Evolutionary conservation across 2,113 vertebrate genomes (phyloP).

Genomic region (Bufo gargarizans): DNA sequence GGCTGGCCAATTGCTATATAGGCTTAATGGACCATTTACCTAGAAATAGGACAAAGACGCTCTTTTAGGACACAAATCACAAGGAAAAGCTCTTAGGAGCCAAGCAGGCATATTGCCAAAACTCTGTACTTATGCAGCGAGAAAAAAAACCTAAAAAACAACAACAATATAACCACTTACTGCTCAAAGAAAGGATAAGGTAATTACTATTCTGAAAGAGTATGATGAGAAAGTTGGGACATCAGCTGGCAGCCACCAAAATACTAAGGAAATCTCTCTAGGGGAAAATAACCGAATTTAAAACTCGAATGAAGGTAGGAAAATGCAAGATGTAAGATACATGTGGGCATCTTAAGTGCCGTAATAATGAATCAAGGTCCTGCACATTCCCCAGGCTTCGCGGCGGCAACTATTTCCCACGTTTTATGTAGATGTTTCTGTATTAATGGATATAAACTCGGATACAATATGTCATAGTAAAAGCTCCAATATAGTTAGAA

Average conservation of each 20-base stretch:
- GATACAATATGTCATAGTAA: not conserved
- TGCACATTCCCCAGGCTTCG: not conserved
- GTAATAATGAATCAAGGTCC: conserved; percentile 4
- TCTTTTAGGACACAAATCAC: conserved; percentile 40
- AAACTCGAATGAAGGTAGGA: conserved; percentile 1
- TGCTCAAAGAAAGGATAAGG: conserved; percentile 24
- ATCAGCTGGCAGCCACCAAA: conserved; percentile 29
- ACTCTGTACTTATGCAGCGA: conserved; percentile 5
- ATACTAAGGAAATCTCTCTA: conserved; percentile 31
- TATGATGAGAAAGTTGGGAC: conserved; percentile 16
- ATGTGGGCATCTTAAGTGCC: not conserved
- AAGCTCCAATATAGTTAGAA: not conserved
- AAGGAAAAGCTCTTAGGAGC: conserved; percentile 32
- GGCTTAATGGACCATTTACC: conserved; percentile 48
- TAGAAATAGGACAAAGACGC: conserved; percentile 43
- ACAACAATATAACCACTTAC: conserved; percentile 10
- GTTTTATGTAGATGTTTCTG: not conserved
- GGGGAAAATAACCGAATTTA: conserved; percentile 30
- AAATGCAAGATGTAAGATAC: not conserved
- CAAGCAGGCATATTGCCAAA: conserved; percentile 30
- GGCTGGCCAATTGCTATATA: conserved; percentile 20
- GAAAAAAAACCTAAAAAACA: not conserved
- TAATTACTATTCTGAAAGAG: conserved; percentile 40
- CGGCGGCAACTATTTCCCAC: no score
- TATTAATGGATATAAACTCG: not conserved